Evolutionary conservation across 2,113 vertebrate genomes (phyloP).

Genomic region (Notarius quadriscutis): DNA sequence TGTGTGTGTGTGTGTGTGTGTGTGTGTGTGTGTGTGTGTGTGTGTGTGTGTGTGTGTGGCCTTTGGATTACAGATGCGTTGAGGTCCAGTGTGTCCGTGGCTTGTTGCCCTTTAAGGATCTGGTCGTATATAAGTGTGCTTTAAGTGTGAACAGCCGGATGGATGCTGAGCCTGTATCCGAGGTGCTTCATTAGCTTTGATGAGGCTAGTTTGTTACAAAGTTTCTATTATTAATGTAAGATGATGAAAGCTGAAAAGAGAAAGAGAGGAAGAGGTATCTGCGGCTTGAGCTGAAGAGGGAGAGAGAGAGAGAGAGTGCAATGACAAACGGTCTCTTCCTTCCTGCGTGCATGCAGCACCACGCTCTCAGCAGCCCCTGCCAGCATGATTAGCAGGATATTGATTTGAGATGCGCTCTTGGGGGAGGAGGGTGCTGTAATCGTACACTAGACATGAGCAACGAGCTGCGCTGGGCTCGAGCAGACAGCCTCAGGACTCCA

Average conservation of each 20-base stretch:
- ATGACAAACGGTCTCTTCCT: conserved; percentile 85
- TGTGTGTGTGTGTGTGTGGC: conserved; percentile 19
- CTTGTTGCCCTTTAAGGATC: conserved; percentile 27
- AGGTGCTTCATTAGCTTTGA: background rate
- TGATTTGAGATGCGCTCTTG: conserved; percentile 84
- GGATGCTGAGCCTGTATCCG: background rate
- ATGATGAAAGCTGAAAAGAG: conserved; percentile 42
- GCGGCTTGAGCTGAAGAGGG: conserved; percentile 50
- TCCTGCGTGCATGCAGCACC: conserved; percentile 77
- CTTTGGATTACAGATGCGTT: conserved; percentile 41
- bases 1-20: conserved; percentile 24
- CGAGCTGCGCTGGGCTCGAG: conserved; percentile 55
- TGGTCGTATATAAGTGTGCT: conserved; percentile 12
- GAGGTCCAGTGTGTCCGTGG: conserved; percentile 34
- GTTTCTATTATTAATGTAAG: conserved; percentile 1
- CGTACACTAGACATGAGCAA: conserved; percentile 77
- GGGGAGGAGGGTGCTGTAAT: conserved; percentile 75
- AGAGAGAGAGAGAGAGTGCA: conserved; percentile 64
- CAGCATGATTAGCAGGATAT: conserved; percentile 85
- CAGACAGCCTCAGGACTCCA: conserved; percentile 49
- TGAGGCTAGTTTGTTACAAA: background rate
- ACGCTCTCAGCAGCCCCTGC: conserved; percentile 77
- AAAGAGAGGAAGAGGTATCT: conserved; percentile 48
- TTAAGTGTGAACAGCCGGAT: background rate
- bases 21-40: conserved; percentile 28